Evolutionary conservation across 2,797 vertebrate species (phyloP), one percentile per base, ranked within the genome.

Genomic region (Myotis planiceps): DNA sequence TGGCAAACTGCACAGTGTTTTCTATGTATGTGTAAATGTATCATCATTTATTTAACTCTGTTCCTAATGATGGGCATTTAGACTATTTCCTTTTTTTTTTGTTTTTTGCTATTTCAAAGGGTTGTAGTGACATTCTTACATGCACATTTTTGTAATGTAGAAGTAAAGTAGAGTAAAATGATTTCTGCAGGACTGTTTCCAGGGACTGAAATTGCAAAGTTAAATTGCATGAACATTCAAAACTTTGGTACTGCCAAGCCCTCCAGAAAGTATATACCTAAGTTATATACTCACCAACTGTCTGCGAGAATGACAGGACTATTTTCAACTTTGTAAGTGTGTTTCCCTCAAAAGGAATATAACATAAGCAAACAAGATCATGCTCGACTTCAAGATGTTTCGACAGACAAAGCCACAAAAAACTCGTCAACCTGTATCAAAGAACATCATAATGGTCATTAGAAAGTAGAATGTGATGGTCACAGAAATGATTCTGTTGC

Each of bases 251-350:
- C 10, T 23, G 10, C 75, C 71, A 78, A 47, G 6, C 55, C 4
- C n/a, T 80, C 65, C 58, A 84, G 16, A 82, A 80, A 84, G 25
- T 29, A 65, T 27, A n/a, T 65, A 16, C 25, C 47, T 25, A 60
- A 86, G 27, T 86, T 88, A 55, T 49, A 86, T 39, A 53, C 18
- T 39, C 45, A 81, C 66, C 27, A 90, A 16, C 19, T 39, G 0
- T 63, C 39, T 71, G 0, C 91, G 76, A 94, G 60, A 89, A 86
- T 55, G n/a, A 29, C 21, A 76, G 66, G 12, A 29, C 39, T 90
- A 85, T 85, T 93, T 93, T 74, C 49, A 85, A 49, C 19, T 81
- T 95, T 90, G 7, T 13, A 81, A 75, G n/a, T 91, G 5, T 80
- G 25, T 82, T 84, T 92, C 49, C 47, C 68, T 65, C 42, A 85